phyloP scores from a whole-genome alignment of 2,888 invertebrate species.

The Masnerella sp. region DNA sequence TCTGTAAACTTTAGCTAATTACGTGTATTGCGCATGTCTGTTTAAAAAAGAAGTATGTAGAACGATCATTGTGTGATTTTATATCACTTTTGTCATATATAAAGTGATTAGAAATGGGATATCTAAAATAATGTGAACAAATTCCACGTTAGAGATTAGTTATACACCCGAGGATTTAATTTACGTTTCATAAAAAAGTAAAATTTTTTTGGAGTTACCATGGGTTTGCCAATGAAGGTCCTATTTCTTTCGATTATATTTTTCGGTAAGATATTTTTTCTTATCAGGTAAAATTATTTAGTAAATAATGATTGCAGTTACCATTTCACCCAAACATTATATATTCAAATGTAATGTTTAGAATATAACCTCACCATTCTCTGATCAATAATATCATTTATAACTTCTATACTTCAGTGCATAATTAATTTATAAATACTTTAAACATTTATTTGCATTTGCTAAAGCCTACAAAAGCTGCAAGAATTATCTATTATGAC shows the following conservation, averaged over 20 bases:
- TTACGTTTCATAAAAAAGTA: conserved; percentile 20
- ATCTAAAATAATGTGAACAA: conserved; percentile 32
- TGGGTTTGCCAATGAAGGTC: conserved; percentile 71
- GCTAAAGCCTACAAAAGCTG: not conserved
- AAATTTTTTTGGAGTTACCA: conserved; percentile 51
- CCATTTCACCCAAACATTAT: not conserved
- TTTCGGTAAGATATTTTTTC: conserved; percentile 69
- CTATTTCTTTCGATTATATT: conserved; percentile 67
- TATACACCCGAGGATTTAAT: conserved; percentile 13
- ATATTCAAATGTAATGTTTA: not conserved
- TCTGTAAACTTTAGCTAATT: no score
- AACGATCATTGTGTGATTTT: conserved; percentile 9
- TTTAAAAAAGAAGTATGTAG: conserved; percentile 36
- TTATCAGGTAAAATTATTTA: not conserved
- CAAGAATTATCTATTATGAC: not conserved
- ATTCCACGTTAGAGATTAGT: not conserved
- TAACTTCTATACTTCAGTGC: conserved; percentile 16
- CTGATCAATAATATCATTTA: conserved; percentile 58
- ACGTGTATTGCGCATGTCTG: conserved; percentile 43
- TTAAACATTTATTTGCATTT: conserved; percentile 26
- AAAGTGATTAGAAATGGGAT: conserved; percentile 9
- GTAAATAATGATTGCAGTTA: not conserved
- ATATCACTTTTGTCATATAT: conserved; percentile 3
- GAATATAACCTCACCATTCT: conserved; percentile 57
- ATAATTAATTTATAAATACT: conserved; percentile 28